phyloP scores from a whole-genome alignment of 2,888 invertebrate species.

The Zhengitettix transpicula region DNA sequence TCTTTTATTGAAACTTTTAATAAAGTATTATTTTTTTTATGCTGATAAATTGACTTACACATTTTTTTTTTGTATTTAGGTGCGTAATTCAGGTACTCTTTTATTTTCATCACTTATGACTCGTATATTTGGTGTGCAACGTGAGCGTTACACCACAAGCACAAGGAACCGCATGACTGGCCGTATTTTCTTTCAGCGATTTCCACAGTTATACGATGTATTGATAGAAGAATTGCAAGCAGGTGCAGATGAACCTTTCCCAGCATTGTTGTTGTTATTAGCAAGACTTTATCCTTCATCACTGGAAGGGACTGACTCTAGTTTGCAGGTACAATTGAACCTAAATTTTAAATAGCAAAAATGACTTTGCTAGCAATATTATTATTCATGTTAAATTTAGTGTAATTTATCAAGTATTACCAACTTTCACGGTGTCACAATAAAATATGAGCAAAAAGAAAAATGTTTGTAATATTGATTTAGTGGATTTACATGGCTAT shows the following conservation, averaged over 20 bases:
- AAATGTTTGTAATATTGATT: too few species aligned
- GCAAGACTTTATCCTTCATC: slow-evolving; percentile 61
- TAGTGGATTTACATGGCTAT: too few species aligned
- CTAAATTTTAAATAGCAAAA: too few species aligned
- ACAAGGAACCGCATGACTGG: slow-evolving; percentile 28
- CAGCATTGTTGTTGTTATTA: slow-evolving; percentile 52
- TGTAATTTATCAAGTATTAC: too few species aligned
- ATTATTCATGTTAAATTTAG: too few species aligned
- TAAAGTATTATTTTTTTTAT: too few species aligned
- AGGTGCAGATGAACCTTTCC: slow-evolving; percentile 20
- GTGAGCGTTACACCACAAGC: slow-evolving; percentile 35
- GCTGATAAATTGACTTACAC: too few species aligned
- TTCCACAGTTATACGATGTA: slow-evolving; percentile 43
- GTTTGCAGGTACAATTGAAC: slow-evolving; percentile 36
- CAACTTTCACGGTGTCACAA: too few species aligned
- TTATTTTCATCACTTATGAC: slow-evolving; percentile 68
- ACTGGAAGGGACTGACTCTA: slow-evolving; percentile 49
- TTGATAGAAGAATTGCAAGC: slow-evolving; percentile 30
- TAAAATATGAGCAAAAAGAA: too few species aligned
- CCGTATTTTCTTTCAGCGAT: slow-evolving; percentile 60
- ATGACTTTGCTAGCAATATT: too few species aligned
- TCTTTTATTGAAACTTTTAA: too few species aligned
- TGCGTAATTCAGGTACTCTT: slow-evolving; percentile 72
- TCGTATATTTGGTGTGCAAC: slow-evolving; percentile 71
- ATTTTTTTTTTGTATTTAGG: slow-evolving; percentile 28